These are phyloP conservation scores for Ctena decussata DNA, from an alignment of 2,888 invertebrate genomes.

Conservation along the genomic window DNA sequence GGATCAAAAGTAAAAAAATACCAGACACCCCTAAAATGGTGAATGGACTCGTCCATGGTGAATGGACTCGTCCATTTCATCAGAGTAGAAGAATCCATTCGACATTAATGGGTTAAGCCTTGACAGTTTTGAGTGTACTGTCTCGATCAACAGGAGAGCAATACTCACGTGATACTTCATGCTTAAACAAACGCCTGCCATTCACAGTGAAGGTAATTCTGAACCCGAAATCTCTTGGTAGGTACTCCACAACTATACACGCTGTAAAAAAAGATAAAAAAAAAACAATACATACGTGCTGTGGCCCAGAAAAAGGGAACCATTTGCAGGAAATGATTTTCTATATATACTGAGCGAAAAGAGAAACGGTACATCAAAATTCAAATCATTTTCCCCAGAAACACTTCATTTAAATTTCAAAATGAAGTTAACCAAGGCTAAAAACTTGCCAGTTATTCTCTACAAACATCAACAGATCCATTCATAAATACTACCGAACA, in stretches of 20 bases:
- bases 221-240: constrained; percentile 13
- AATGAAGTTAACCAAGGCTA: too few relatives aligned
- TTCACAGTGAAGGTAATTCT: constrained; percentile 14
- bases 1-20: too few relatives aligned
- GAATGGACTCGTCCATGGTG: too few relatives aligned
- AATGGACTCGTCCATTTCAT: too few relatives aligned
- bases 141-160: too few relatives aligned
- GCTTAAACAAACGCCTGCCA: constrained; percentile 5
- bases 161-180: constrained; percentile 21
- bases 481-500: too few relatives aligned
- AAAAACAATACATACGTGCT: not conserved
- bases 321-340: not conserved
- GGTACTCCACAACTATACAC: constrained; percentile 3
- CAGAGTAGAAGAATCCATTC: too few relatives aligned
- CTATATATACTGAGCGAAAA: not conserved
- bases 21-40: too few relatives aligned
- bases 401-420: not conserved
- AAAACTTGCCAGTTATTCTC: too few relatives aligned
- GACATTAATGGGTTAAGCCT: too few relatives aligned
- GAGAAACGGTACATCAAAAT: not conserved
- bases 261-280: not conserved
- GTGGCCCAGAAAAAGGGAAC: not conserved
- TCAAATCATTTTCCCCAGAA: not conserved
- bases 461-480: too few relatives aligned
- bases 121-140: too few relatives aligned